phyloP scores from a whole-genome alignment of 2,113 vertebrate species.

The Podocnemis expansa region DNA sequence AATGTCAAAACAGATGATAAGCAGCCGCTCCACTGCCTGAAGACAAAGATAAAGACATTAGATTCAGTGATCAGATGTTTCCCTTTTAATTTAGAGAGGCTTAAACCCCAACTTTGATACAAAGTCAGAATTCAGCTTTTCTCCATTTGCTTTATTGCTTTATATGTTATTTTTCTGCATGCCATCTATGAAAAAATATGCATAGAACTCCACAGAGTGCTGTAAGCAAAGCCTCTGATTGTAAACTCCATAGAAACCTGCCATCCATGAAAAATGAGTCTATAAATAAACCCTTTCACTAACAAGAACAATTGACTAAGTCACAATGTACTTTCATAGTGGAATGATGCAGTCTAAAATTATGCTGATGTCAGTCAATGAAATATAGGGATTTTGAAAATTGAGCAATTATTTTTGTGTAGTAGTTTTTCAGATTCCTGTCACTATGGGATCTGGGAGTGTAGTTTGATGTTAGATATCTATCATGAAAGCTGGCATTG shows the following conservation, averaged over 20 bases:
- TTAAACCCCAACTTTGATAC: not conserved
- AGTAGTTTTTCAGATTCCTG: not conserved
- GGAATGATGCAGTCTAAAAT: not conserved
- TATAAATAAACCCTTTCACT: not conserved
- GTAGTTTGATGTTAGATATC: not conserved
- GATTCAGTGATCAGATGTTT: not conserved
- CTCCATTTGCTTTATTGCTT: not conserved
- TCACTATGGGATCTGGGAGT: not conserved
- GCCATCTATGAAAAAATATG: not conserved
- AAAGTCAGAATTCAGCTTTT: not conserved
- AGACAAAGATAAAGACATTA: not conserved
- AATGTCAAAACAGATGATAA: not conserved
- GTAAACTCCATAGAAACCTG: not conserved
- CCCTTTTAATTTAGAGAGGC: not conserved
- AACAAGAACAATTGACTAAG: not conserved
- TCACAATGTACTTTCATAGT: not conserved
- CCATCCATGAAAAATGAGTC: not conserved
- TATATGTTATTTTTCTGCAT: not conserved
- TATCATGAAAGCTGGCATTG: not conserved
- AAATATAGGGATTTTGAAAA: not conserved
- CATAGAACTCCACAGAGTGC: not conserved
- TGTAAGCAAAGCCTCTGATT: not conserved
- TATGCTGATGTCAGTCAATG: not conserved
- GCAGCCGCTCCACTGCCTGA: not conserved
- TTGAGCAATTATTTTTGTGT: not conserved